A percentile compares a stretch with the other conserved stretches of the same genome.
These are phyloP conservation scores for Mormyrops boulengeri DNA, from an alignment of 2,797 vertebrate species.

Conservation along the genomic window DNA sequence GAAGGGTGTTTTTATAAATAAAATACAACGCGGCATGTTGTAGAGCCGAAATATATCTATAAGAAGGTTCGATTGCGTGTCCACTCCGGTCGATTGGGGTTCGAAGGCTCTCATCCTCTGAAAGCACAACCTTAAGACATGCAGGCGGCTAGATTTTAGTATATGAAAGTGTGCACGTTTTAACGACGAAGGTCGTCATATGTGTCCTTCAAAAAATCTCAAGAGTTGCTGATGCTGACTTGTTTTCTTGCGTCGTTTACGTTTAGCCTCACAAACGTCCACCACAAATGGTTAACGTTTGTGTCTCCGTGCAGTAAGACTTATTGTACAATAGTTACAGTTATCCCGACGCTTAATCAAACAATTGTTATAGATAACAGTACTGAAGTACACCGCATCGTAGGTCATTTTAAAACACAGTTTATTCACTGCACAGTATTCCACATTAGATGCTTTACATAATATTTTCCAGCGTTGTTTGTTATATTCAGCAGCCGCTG, in stretches of 20 bases:
- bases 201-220: neutral
- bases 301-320: neutral
- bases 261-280: neutral
- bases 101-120: neutral
- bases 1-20: neutral
- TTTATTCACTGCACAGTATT: neutral
- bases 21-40: neutral
- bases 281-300: slow-evolving; percentile 2
- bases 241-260: slow-evolving; percentile 25
- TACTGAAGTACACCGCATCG: neutral
- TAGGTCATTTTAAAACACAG: neutral
- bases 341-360: neutral
- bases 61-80: neutral
- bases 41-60: neutral
- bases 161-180: slow-evolving; percentile 4
- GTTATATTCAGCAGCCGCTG: slow-evolving; percentile 1
- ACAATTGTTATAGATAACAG: neutral
- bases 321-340: slow-evolving; percentile 17
- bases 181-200: slow-evolving; percentile 9
- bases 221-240: slow-evolving; percentile 22
- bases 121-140: neutral
- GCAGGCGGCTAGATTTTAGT: neutral
- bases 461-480: neutral
- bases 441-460: neutral
- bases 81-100: neutral